Evolutionary conservation across 2,797 vertebrate genomes (phyloP).

Genomic region (Tinamus major): DNA sequence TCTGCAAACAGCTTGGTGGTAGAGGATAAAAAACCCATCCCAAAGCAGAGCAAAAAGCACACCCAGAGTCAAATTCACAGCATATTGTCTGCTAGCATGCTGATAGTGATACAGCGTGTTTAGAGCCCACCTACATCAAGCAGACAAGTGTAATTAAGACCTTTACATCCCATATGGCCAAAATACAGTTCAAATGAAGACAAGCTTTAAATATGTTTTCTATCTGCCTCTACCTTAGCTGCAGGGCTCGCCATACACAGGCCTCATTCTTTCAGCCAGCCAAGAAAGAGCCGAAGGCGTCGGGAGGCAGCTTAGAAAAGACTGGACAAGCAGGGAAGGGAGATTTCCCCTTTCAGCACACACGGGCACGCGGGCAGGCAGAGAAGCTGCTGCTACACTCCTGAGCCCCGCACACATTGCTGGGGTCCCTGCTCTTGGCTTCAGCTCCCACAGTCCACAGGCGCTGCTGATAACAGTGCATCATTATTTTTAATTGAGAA

Average conservation of each 20-base stretch:
- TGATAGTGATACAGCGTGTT: background rate
- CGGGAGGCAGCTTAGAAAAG: background rate
- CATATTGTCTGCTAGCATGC: background rate
- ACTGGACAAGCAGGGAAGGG: background rate
- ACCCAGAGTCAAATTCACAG: background rate
- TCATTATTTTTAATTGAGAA: too few species aligned
- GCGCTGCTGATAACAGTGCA: background rate
- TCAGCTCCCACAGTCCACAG: background rate
- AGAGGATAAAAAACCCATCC: background rate
- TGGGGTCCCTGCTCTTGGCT: background rate
- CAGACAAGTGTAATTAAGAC: background rate
- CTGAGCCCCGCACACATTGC: background rate
- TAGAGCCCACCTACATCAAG: background rate
- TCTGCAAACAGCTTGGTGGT: background rate
- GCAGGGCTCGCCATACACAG: background rate
- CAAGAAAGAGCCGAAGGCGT: background rate
- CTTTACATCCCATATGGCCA: background rate
- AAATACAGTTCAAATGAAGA: background rate
- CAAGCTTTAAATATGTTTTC: background rate
- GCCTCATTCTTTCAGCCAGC: background rate
- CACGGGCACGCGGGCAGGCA: background rate
- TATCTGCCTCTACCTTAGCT: background rate
- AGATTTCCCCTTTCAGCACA: conserved; percentile 21
- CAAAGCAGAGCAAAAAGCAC: background rate
- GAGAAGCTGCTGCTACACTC: background rate